Base-by-base conservation (phyloP, 2,797 vertebrate genomes). In the Typhlichthys eigenmanni region DNA sequence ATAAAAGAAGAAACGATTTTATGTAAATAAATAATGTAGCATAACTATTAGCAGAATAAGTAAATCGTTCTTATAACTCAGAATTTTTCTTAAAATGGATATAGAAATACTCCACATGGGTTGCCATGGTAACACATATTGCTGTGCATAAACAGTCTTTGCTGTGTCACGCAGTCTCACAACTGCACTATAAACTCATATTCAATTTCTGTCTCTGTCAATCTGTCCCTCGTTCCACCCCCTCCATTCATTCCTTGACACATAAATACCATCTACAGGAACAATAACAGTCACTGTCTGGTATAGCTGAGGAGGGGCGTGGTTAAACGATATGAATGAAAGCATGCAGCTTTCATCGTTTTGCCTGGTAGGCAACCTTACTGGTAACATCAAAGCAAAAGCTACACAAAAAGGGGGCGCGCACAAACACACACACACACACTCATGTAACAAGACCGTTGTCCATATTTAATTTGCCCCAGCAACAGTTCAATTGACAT, bases 381-480 rank as follows among this genome's bases (percentile, higher is more conserved):
- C 73, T 69, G 65, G 56, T 88, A 86, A 89, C 80, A 85, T 80
- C 72, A 82, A 72, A 69, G 58, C 60, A 64, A 62, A 53, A 60
- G 62, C 24, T 63, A 59, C 67, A 72, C 17, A 49, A 38, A 47
- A 55, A 55, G 62, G 47, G 49, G 24, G 24, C 74, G 67, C 48
- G 49, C 29, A 17, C 47, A 38, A 8, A 32, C 29, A 38, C 13
- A 50, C 19, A 38, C 58, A 64, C 55, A 62, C 60, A 56, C 47
- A 58, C 64, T 32, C 1, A 6, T 55, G 80, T 79, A 77, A 69
- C 61, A 70, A 78, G 78, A 78, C 79, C 77, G 78, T 74, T 54
- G 57, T 76, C 58, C 64, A 77, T 81, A 84, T 85, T 91, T 91
- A 88, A 90, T 86, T 85, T 83, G 90, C 90, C 91, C 87, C 90